A percentile compares a stretch with the other conserved stretches of the same genome.
These are phyloP conservation scores for Zoroaster sp. DNA, from an alignment of 53 echinoderm and acorn worm species.

Conservation along the genomic window DNA sequence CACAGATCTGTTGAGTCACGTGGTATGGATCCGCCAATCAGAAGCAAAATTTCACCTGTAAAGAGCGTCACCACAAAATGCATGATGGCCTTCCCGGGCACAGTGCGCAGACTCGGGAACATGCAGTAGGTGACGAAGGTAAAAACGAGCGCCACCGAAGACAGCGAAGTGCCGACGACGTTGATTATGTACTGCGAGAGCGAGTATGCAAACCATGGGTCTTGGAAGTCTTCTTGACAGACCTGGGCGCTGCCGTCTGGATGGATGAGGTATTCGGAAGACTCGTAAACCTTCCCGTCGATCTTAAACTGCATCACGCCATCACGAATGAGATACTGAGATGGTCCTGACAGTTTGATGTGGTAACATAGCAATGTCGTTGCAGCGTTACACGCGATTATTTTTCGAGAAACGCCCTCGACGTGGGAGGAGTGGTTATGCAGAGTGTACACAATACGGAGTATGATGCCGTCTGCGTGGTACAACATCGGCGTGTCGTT, in stretches of 20 bases:
- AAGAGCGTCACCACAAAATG: conserved; percentile 63
- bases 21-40: conserved; percentile 1
- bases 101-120: conserved; percentile 53
- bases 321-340: conserved; percentile 5
- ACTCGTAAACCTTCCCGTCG: neutral
- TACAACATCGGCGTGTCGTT: neutral
- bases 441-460: neutral
- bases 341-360: neutral
- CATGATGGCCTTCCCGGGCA: conserved; percentile 64
- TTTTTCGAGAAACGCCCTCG: neutral
- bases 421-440: neutral
- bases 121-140: conserved; percentile 64
- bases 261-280: neutral
- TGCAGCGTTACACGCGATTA: neutral
- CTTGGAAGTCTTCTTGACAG: neutral
- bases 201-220: conserved; percentile 3
- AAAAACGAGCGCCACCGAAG: conserved; percentile 51
- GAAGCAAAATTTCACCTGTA: conserved; percentile 35
- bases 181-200: conserved; percentile 5
- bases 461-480: neutral
- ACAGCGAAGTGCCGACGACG: conserved; percentile 50
- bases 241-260: conserved; percentile 9
- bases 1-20: conserved; percentile 11
- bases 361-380: neutral
- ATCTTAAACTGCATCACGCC: conserved; percentile 17